A percentile compares a stretch with the other conserved stretches of the same genome.
Evolutionary conservation across 1,140 invertebrate genomes (phyloP).

Genomic region (Heliconius nattereri): DNA sequence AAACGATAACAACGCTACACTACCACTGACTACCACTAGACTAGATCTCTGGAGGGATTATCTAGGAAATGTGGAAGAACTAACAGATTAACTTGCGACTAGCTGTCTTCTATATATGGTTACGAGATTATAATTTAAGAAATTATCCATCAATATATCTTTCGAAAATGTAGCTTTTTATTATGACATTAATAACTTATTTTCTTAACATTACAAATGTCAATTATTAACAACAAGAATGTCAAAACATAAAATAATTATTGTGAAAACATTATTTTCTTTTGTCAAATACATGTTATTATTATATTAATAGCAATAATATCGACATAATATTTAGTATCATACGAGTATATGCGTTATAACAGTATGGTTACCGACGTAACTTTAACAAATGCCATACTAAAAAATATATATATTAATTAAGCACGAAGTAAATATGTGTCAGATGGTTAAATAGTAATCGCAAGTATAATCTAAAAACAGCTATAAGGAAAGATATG

Average conservation of each 20-base stretch:
- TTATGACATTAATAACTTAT: no score
- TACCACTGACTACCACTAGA: slow-evolving; percentile 47
- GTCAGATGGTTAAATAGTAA: not conserved
- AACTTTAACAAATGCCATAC: not conserved
- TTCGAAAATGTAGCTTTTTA: not conserved
- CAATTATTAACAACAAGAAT: no score
- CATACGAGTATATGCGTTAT: not conserved
- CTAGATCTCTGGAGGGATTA: slow-evolving; percentile 66
- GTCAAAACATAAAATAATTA: not conserved
- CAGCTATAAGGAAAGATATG: slow-evolving; percentile 44
- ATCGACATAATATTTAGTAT: not conserved
- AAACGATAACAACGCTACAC: slow-evolving; percentile 70
- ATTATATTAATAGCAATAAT: not conserved
- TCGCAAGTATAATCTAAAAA: slow-evolving; percentile 37
- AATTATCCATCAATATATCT: not conserved
- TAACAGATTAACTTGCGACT: slow-evolving; percentile 36
- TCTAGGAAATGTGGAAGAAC: slow-evolving; percentile 63
- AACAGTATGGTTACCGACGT: not conserved
- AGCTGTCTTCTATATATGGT: not conserved
- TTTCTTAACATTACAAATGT: no score
- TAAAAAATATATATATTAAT: not conserved
- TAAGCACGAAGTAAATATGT: not conserved
- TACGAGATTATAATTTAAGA: not conserved
- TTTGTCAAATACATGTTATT: not conserved
- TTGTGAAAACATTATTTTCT: not conserved